Conservation (phyloP, 2,113 vertebrate species). For the Ochotona curzoniae region DNA sequence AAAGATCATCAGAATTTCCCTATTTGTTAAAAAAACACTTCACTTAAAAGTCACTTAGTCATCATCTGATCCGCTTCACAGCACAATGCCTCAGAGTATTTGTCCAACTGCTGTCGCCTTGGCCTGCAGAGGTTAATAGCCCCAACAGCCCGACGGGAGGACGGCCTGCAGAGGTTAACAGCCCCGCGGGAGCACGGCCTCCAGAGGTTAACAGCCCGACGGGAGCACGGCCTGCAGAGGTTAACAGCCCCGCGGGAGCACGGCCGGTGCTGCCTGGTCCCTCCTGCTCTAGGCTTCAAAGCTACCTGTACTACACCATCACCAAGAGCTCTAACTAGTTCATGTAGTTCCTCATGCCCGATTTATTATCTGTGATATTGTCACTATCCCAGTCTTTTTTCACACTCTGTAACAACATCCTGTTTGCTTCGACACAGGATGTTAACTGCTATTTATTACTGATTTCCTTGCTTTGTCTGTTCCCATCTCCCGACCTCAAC, state of each 20-base stretch:
- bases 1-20: background rate
- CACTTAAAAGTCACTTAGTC: background rate
- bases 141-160: too few species aligned
- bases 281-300: background rate
- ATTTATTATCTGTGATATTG: background rate
- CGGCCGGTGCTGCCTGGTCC: background rate
- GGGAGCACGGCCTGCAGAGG: too few species aligned
- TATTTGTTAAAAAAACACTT: background rate
- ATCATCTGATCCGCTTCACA: background rate
- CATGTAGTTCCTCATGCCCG: background rate
- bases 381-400: background rate
- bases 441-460: background rate
- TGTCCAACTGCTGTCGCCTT: background rate
- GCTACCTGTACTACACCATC: background rate
- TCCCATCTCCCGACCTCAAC: background rate
- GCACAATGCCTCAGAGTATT: conserved; percentile 14
- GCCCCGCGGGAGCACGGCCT: too few species aligned
- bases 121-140: background rate
- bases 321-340: background rate
- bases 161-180: too few species aligned
- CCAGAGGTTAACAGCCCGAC: too few species aligned
- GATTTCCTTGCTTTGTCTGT: background rate
- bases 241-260: background rate
- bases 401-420: background rate
- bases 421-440: background rate